Evolutionary conservation across 2,888 invertebrate genomes (phyloP).

Genomic region (Agonopterix heracliana): DNA sequence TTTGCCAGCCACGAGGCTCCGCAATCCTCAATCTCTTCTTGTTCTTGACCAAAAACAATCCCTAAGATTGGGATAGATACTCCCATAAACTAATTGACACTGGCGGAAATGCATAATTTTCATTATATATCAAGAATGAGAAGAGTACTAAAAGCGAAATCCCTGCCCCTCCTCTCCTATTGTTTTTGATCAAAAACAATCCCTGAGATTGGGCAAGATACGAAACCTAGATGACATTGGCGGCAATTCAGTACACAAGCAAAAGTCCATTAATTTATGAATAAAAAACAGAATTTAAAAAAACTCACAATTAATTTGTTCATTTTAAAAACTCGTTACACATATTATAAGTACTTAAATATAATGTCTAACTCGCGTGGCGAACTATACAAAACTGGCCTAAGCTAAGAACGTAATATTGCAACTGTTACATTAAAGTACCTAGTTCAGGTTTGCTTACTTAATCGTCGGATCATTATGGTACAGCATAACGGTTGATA

Average conservation of each 20-base stretch:
- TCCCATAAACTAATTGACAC: too few relatives aligned
- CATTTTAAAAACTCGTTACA: conserved; percentile 14
- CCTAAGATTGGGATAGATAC: too few relatives aligned
- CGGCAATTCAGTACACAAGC: too few relatives aligned
- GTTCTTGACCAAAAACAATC: too few relatives aligned
- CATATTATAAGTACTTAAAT: conserved; percentile 4
- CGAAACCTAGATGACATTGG: too few relatives aligned
- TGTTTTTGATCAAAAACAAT: neutral
- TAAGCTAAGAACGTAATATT: conserved; percentile 30
- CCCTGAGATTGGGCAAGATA: too few relatives aligned
- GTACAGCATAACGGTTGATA: conserved; percentile 18
- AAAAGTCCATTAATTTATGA: too few relatives aligned
- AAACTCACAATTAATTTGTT: conserved; percentile 40
- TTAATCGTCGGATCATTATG: conserved; percentile 20
- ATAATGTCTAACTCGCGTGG: conserved; percentile 21
- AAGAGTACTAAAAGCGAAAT: conserved; percentile 10
- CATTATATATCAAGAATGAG: too few relatives aligned
- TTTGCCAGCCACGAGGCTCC: too few relatives aligned
- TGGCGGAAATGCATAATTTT: too few relatives aligned
- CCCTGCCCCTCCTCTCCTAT: too few relatives aligned
- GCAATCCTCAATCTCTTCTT: too few relatives aligned
- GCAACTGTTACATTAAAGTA: conserved; percentile 62
- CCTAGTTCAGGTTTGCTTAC: conserved; percentile 41
- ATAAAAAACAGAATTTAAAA: neutral
- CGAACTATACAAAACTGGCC: conserved; percentile 26